phyloP scores from a whole-genome alignment of 1,140 invertebrate genomes.

The Tenebrio molitor region DNA sequence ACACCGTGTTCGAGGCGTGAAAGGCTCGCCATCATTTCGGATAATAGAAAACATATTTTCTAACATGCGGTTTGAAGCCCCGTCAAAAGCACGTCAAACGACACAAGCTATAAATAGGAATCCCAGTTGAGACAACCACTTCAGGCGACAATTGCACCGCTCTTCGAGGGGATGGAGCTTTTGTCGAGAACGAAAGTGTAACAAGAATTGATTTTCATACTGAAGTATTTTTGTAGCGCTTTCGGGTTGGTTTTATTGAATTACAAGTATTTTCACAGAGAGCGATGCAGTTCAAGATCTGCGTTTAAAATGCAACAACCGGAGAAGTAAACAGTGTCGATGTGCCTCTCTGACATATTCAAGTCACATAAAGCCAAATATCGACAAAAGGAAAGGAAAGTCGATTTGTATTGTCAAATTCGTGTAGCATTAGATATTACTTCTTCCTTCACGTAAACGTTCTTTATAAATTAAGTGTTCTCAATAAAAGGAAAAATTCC shows the following conservation, averaged over 20 bases:
- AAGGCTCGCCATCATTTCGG: constrained; percentile 16
- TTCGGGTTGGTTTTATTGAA: background rate
- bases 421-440: no score
- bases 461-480: no score
- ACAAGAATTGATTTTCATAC: constrained; percentile 31
- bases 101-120: constrained; percentile 32
- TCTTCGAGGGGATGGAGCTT: constrained; percentile 26
- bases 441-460: no score
- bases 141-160: constrained; percentile 27
- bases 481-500: no score
- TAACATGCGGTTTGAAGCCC: constrained; percentile 28
- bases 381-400: no score
- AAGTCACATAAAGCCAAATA: no score
- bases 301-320: no score
- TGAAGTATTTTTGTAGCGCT: background rate
- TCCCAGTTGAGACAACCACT: constrained; percentile 37
- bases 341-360: no score
- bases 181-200: constrained; percentile 24
- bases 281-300: no score
- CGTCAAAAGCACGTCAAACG: constrained; percentile 34
- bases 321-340: no score
- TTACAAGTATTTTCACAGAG: no score
- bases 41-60: constrained; percentile 39
- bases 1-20: constrained; percentile 4
- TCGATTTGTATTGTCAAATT: no score